phyloP scores from a whole-genome alignment of 2,113 vertebrate genomes.

The Dermatemys mawii region DNA sequence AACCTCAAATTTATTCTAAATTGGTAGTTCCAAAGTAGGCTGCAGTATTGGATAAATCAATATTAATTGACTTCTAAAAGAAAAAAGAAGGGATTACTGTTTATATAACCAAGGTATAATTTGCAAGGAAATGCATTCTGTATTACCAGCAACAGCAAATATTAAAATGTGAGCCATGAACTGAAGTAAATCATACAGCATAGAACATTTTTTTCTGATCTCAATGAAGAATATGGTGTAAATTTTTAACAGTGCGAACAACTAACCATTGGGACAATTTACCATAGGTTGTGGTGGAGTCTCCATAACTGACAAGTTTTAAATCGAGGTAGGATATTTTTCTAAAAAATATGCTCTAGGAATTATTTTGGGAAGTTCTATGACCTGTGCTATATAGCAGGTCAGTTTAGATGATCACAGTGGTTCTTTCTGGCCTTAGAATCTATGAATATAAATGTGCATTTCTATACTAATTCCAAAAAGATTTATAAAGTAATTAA shows the following conservation, averaged over 20 bases:
- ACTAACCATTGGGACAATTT: neutral
- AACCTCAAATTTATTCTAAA: slow-evolving; percentile 17
- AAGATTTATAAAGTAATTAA: neutral
- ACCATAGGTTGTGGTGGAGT: neutral
- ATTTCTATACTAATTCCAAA: neutral
- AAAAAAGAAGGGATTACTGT: neutral
- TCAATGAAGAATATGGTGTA: neutral
- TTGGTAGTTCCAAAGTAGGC: neutral
- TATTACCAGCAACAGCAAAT: neutral
- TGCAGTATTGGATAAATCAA: neutral
- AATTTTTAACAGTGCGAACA: neutral
- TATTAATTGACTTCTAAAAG: slow-evolving; percentile 4
- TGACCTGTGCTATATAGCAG: neutral
- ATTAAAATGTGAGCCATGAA: neutral
- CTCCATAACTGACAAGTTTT: neutral
- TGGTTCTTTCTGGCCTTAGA: neutral
- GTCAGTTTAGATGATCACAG: neutral
- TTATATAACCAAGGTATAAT: slow-evolving; percentile 12
- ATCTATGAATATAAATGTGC: neutral
- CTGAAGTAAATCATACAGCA: neutral
- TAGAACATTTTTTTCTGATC: neutral
- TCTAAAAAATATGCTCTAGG: neutral
- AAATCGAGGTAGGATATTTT: neutral
- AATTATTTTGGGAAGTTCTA: neutral
- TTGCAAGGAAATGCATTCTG: slow-evolving; percentile 13